A percentile compares a stretch with the other conserved stretches of the same genome.
phyloP scores from a whole-genome alignment of 2,113 vertebrate species.

The Macaca mulatta region DNA sequence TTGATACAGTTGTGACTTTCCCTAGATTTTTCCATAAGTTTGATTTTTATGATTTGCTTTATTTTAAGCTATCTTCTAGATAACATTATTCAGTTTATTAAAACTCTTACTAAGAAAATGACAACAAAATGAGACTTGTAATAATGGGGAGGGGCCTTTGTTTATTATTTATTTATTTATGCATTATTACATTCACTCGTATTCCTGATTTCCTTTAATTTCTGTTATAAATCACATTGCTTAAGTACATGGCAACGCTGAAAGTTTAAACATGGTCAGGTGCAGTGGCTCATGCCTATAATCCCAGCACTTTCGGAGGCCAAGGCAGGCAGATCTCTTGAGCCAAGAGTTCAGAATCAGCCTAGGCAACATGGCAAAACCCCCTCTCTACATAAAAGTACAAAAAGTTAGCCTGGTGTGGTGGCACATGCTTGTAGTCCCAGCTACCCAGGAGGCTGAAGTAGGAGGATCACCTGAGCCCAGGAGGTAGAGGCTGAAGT shows the following conservation, averaged over 20 bases:
- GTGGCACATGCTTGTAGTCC: too few species aligned
- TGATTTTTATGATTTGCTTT: slow-evolving; percentile 21
- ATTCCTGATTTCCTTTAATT: not conserved
- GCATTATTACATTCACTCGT: not conserved
- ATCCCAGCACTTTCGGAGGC: too few species aligned
- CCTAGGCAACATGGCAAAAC: too few species aligned
- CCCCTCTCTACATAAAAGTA: too few species aligned
- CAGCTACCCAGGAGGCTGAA: too few species aligned
- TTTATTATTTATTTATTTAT: not conserved
- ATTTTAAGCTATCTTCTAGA: slow-evolving; percentile 14
- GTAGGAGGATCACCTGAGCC: too few species aligned
- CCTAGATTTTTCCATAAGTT: not conserved
- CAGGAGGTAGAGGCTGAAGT: too few species aligned
- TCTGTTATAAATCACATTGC: not conserved
- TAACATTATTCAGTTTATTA: not conserved
- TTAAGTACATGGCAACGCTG: not conserved
- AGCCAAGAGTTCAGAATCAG: too few species aligned
- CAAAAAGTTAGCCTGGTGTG: too few species aligned
- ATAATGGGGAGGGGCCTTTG: not conserved
- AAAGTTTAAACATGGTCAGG: not conserved
- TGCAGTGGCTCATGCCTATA: too few species aligned
- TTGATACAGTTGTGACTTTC: not conserved
- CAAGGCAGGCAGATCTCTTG: too few species aligned
- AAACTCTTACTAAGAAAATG: slow-evolving; percentile 28
- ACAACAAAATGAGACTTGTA: not conserved